Evolutionary conservation across 2,113 vertebrate genomes (phyloP).

Genomic region (Pipa parva): DNA sequence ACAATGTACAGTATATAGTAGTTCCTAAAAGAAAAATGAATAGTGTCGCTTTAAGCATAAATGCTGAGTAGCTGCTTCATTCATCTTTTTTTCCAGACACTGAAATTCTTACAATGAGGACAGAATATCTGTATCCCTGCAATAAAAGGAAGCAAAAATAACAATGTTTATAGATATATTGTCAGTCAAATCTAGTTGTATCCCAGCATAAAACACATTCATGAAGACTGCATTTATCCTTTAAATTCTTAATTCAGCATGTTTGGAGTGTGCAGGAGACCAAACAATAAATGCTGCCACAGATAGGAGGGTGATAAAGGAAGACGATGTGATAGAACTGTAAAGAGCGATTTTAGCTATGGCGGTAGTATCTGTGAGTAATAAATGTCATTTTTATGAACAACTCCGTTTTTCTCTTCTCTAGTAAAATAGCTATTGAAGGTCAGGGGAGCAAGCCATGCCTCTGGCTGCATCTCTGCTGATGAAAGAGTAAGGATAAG

Average conservation of each 20-base stretch:
- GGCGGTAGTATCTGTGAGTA: constrained; percentile 51
- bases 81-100: too few species aligned
- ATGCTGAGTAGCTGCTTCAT: too few species aligned
- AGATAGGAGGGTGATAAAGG: constrained; percentile 38
- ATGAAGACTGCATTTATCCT: neutral
- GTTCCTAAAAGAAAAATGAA: too few species aligned
- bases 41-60: too few species aligned
- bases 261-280: neutral
- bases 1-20: too few species aligned
- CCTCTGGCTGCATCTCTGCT: constrained; percentile 34
- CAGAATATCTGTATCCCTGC: too few species aligned
- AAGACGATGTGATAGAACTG: constrained; percentile 57
- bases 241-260: neutral
- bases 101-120: too few species aligned
- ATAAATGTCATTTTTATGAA: constrained; percentile 71
- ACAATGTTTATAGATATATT: too few species aligned
- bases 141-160: too few species aligned
- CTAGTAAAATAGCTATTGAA: constrained; percentile 62
- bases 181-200: too few species aligned
- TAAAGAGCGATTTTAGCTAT: constrained; percentile 52
- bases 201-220: too few species aligned
- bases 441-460: constrained; percentile 56
- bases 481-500: neutral
- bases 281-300: neutral
- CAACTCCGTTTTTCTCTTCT: constrained; percentile 56